Percentiles rank a stretch among this genome's conserved stretches.
These are phyloP conservation scores for Poeciliopsis turrubarensis DNA, from an alignment of 2,113 vertebrate species.

Conservation along the genomic window DNA sequence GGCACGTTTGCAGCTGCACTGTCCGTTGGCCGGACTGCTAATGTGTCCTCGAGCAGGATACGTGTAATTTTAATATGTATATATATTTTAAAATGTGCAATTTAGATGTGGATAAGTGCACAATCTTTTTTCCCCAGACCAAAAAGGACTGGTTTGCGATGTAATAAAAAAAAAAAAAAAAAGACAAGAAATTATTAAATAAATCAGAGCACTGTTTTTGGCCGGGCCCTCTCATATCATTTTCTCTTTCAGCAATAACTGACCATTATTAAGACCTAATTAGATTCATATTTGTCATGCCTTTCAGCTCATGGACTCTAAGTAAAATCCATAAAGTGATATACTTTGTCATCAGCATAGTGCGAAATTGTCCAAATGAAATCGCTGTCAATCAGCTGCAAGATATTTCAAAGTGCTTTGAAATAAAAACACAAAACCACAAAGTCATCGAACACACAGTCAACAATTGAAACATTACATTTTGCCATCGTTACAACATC, in stretches of 20 bases:
- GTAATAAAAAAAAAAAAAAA: too few species aligned
- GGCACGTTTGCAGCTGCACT: conserved; percentile 30
- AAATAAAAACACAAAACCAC: too few species aligned
- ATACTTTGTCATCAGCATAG: neutral
- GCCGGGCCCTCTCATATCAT: neutral
- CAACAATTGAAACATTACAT: too few species aligned
- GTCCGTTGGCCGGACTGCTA: conserved; percentile 23
- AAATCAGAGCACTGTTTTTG: neutral
- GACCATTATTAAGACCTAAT: neutral
- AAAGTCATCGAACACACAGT: too few species aligned
- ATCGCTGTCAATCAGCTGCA: too few species aligned
- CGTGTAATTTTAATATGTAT: neutral
- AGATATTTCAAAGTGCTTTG: too few species aligned
- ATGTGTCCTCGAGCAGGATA: conserved; percentile 37
- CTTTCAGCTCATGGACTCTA: neutral
- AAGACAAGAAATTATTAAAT: neutral
- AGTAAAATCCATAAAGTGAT: neutral
- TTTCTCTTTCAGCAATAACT: neutral
- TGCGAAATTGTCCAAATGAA: too few species aligned
- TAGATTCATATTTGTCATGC: neutral
- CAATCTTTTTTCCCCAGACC: neutral
- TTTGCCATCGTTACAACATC: too few species aligned
- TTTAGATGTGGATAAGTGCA: neutral
- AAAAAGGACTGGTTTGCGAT: neutral
- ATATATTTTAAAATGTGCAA: neutral